Evolutionary conservation across 2,113 vertebrate genomes (phyloP).

Genomic region (Elanus axillaris): DNA sequence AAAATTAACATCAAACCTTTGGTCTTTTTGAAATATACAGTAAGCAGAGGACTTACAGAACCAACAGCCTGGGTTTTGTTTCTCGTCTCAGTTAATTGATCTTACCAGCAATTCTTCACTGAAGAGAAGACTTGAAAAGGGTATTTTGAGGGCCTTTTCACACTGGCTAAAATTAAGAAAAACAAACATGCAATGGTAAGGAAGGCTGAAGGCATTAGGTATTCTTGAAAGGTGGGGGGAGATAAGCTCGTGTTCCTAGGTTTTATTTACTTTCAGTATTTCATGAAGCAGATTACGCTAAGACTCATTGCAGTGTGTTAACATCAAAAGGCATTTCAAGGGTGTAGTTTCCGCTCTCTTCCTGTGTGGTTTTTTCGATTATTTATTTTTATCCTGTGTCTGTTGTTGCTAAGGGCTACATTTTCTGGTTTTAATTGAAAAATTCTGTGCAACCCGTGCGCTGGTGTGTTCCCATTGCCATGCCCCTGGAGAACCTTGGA

Average conservation of each 20-base stretch:
- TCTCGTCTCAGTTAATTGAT: slow-evolving; percentile 61
- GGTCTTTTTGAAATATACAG: slow-evolving; percentile 28
- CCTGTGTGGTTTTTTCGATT: not conserved
- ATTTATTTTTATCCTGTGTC: not conserved
- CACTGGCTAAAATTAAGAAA: not conserved
- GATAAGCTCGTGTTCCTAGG: not conserved
- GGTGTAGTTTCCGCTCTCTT: not conserved
- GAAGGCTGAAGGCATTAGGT: not conserved
- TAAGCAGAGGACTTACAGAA: slow-evolving; percentile 30
- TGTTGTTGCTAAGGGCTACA: slow-evolving; percentile 2
- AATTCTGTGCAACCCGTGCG: not conserved
- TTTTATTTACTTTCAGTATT: slow-evolving; percentile 13
- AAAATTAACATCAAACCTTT: slow-evolving; percentile 52
- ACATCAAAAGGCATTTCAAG: slow-evolving; percentile 24
- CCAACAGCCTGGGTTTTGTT: slow-evolving; percentile 30
- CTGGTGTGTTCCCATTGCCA: not conserved
- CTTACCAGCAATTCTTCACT: slow-evolving; percentile 32
- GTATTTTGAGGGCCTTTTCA: not conserved
- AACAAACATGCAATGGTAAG: not conserved
- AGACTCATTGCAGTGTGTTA: slow-evolving; percentile 7
- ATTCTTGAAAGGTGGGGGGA: not conserved
- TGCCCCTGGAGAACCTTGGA: not conserved
- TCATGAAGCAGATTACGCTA: not conserved
- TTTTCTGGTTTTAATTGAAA: not conserved
- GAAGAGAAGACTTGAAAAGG: slow-evolving; percentile 14